Base-by-base conservation (phyloP, 2,888 invertebrate species). In the Oscheius myriophilus region DNA sequence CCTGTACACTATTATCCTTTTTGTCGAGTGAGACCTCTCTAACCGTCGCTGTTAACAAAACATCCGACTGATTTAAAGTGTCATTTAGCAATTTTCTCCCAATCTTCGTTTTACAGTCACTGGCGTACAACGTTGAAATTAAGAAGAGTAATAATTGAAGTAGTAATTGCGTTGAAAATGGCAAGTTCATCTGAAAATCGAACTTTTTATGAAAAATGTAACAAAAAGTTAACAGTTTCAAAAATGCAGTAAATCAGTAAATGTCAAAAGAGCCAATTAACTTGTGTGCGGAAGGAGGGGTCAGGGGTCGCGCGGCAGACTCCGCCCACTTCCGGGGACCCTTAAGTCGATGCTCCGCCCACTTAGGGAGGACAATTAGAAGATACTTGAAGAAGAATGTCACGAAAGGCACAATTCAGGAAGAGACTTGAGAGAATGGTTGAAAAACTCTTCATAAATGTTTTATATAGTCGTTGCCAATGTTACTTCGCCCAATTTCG, bases 1-100 rank as follows among this genome's bases (percentile, higher is more conserved):
- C 66, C 57, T 66, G 45, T 12, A 66, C 33, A 18, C 26, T 12
- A 14, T 41, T 21, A 57, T 45, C 51, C 18, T 57, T 25, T n/a
- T 12, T 46, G 39, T 58, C 58, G 1, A 66, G 21, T 16, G 57
- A 46, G 1, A 66, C 43, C 33, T 57, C 45, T 26, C 49, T 45
- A n/a, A 66, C 51, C 4, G 57, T 57, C n/a, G 66, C 66, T 1
- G 66, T 52, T n/a, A 66, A 46, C 4, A 66, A 33, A 39, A 66
- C 66, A 57, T 66, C 66, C n/a, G 66, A 66, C 33, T 49, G 45
- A 18, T 25, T 55, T 12, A 66, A 23, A 7, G 66, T 57, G 45
- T 66, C 57, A 26, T 66, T 55, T 12, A 66, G 26, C 21, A 58
- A 14, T 21, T 57, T 55, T 7, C 66, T n/a, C 6, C 66, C 66